These are phyloP conservation scores for Lates japonicus DNA, from an alignment of 2,797 vertebrate genomes.

Conservation along the genomic window DNA sequence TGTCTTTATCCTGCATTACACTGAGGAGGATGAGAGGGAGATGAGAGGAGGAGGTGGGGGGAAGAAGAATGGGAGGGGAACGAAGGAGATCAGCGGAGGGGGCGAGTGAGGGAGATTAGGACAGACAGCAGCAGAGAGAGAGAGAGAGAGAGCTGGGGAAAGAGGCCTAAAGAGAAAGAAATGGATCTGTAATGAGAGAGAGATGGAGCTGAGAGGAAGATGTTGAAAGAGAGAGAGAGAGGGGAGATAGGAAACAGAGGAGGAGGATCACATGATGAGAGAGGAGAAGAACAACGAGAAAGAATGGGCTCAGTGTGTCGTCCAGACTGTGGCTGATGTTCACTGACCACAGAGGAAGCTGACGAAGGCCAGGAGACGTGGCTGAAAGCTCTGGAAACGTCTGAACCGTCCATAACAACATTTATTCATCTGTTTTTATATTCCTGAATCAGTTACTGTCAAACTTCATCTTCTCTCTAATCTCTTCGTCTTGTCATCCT, in stretches of 20 bases:
- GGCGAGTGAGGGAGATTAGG: conserved; percentile 56
- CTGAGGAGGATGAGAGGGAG: conserved; percentile 58
- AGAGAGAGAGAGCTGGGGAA: conserved; percentile 1
- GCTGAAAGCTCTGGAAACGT: too few species aligned
- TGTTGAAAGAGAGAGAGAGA: conserved; percentile 22
- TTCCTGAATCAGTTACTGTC: too few species aligned
- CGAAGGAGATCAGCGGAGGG: conserved; percentile 27
- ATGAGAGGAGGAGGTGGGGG: conserved; percentile 28
- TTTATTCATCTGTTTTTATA: too few species aligned
- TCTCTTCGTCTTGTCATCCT: too few species aligned
- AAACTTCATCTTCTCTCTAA: too few species aligned
- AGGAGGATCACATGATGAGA: conserved; percentile 5
- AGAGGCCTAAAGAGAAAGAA: conserved; percentile 52
- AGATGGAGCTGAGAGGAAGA: conserved; percentile 41
- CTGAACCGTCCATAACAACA: too few species aligned
- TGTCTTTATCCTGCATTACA: conserved; percentile 92
- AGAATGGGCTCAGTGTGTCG: too few species aligned
- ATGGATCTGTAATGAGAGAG: conserved; percentile 63
- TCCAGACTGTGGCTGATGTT: too few species aligned
- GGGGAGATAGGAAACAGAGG: conserved; percentile 13
- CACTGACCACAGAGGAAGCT: too few species aligned
- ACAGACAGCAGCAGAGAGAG: conserved; percentile 38
- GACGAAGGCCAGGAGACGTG: too few species aligned
- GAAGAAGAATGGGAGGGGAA: conserved; percentile 24
- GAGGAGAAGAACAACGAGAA: too few species aligned